Evolutionary conservation across 2,888 invertebrate species (phyloP).

Genomic region (Drosophila aldrichi): DNA sequence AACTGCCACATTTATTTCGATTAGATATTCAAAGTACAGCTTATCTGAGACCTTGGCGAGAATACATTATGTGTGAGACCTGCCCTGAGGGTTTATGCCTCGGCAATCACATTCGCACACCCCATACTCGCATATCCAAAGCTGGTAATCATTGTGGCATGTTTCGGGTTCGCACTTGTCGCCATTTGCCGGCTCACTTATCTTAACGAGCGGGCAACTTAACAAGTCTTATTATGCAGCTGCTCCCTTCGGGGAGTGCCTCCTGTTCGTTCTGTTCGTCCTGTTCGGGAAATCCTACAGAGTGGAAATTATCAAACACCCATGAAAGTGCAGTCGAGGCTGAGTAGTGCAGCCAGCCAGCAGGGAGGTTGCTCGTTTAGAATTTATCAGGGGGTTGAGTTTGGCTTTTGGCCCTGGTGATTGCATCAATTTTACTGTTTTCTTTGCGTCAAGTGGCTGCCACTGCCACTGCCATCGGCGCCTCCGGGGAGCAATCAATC

Average conservation of each 20-base stretch:
- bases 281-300: constrained; percentile 17
- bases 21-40: constrained; percentile 28
- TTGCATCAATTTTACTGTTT: constrained; percentile 63
- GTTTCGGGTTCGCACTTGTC: constrained; percentile 71
- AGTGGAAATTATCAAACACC: constrained; percentile 72
- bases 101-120: constrained; percentile 26
- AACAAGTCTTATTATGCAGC: constrained; percentile 79
- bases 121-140: constrained; percentile 55
- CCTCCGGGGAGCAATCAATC: constrained; percentile 84
- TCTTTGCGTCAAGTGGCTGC: constrained; percentile 60
- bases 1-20: constrained; percentile 17
- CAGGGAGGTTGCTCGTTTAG: constrained; percentile 11
- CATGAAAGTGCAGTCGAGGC: constrained; percentile 75
- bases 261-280: background rate
- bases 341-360: constrained; percentile 23
- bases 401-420: constrained; percentile 57
- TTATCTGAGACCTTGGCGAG: constrained; percentile 3
- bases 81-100: constrained; percentile 16
- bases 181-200: constrained; percentile 79
- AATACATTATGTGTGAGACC: constrained; percentile 15
- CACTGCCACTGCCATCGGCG: constrained; percentile 45
- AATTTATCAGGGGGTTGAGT: constrained; percentile 11
- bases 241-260: constrained; percentile 31
- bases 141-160: constrained; percentile 72
- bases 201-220: constrained; percentile 79